A percentile compares a stretch with the other conserved stretches of the same genome.
Conservation (phyloP, 2,113 vertebrate genomes). For the Oryctolagus cuniculus region DNA sequence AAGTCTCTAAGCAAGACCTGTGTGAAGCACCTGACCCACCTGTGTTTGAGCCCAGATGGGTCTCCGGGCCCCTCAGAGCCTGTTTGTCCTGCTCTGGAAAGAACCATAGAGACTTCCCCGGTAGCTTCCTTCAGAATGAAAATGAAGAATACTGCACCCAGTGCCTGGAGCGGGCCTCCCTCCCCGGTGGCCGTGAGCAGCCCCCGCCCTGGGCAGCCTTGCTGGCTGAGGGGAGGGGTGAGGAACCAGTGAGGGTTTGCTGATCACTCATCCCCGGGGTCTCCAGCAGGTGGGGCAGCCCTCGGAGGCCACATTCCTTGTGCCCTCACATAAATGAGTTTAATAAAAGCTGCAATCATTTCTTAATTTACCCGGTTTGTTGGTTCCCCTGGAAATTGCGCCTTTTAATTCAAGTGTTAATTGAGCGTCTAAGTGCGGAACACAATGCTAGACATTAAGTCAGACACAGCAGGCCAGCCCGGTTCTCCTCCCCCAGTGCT, state of each 20-base stretch:
- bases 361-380: background rate
- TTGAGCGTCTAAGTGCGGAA: background rate
- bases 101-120: background rate
- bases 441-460: background rate
- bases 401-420: background rate
- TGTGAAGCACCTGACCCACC: too few species aligned
- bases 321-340: background rate
- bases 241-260: too few species aligned
- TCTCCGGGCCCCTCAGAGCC: background rate
- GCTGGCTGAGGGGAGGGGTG: accelerated
- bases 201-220: background rate
- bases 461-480: too few species aligned
- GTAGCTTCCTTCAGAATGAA: background rate
- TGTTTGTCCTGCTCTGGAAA: background rate
- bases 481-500: background rate
- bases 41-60: too few species aligned
- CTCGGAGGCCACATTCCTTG: background rate
- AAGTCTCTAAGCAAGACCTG: background rate
- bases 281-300: background rate
- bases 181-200: too few species aligned
- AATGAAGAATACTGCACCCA: background rate
- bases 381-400: accelerated
- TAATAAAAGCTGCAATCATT: background rate
- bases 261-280: too few species aligned
- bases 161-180: background rate